Evolutionary conservation across 2,888 invertebrate species (phyloP), one percentile per base, ranked within the genome.

Genomic region (Drosophila cracens): DNA sequence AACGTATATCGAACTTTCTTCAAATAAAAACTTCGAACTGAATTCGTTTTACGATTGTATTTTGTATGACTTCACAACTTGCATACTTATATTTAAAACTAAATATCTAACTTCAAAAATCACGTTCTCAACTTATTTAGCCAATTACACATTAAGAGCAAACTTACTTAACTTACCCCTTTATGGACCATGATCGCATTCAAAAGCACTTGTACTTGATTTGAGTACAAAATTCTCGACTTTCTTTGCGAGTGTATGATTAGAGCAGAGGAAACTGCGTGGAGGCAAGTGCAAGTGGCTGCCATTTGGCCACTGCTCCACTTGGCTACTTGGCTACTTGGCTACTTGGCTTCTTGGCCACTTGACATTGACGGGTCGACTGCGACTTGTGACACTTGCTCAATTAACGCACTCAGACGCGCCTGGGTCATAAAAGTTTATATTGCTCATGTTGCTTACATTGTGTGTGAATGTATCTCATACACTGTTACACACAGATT

Each of bases 321-420:
- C 61, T 46, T 43, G 11, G 6, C 43, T 0, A 27, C 27, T 74
- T 58, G 59, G 53, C 65, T 66, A 31, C 60, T 21, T 40, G 5
- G 11, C 40, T 1, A 18, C 27, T 74, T 58, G 59, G 53, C 65
- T 48, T 64, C 57, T 72, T 74, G 63, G 66, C 67, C 64, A 76
- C 77, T 77, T 78, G 77, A 78, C 78, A 78, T 77, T 77, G 77
- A 62, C 58, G 70, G 62, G 70, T 57, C 77, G 38, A 57, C 57
- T 25, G 57, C 21, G 43, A 57, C 57, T 57, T 61, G 60, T 74
- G 77, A 78, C 74, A 77, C 74, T 77, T 77, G 77, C 77, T 38
- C 48, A 56, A 57, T 25, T 25, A 40, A 59, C 67, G 52, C 53
- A 36, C 67, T 51, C n/a, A 64, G 63, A 62, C 68, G 72, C 61